Conservation (phyloP, 2,888 invertebrate species). For the Syrphus vitripennis region DNA sequence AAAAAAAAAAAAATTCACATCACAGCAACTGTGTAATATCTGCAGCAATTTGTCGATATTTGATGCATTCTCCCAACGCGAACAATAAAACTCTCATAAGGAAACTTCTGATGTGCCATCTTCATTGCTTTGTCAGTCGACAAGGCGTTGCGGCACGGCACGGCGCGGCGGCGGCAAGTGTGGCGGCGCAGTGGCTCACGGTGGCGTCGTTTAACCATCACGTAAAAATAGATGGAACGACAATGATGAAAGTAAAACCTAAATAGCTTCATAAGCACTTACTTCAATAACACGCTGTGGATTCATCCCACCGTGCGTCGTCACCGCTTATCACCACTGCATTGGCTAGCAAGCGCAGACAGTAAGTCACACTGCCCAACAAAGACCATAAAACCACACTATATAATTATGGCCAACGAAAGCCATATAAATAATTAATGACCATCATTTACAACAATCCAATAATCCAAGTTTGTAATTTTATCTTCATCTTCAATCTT, state of each 20-base stretch:
- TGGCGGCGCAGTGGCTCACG: too few relatives aligned
- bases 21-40: constrained; percentile 58
- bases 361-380: constrained; percentile 8
- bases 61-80: constrained; percentile 63
- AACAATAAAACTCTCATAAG: constrained; percentile 54
- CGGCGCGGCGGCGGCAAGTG: neutral
- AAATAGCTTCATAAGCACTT: constrained; percentile 50
- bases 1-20: neutral
- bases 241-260: constrained; percentile 68
- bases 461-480: constrained; percentile 57
- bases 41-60: constrained; percentile 64
- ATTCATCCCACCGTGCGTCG: neutral
- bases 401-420: constrained; percentile 68
- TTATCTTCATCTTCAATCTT: constrained; percentile 20
- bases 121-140: constrained; percentile 3
- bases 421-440: constrained; percentile 72
- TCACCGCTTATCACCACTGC: too few relatives aligned
- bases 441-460: constrained; percentile 67
- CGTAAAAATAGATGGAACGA: constrained; percentile 42
- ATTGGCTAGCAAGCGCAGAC: neutral
- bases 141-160: neutral
- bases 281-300: constrained; percentile 10
- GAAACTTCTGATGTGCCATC: constrained; percentile 14
- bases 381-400: constrained; percentile 5
- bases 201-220: constrained; percentile 19